Evolutionary conservation across 1,140 invertebrate genomes (phyloP).

Genomic region (Lordiphosa mommai): DNA sequence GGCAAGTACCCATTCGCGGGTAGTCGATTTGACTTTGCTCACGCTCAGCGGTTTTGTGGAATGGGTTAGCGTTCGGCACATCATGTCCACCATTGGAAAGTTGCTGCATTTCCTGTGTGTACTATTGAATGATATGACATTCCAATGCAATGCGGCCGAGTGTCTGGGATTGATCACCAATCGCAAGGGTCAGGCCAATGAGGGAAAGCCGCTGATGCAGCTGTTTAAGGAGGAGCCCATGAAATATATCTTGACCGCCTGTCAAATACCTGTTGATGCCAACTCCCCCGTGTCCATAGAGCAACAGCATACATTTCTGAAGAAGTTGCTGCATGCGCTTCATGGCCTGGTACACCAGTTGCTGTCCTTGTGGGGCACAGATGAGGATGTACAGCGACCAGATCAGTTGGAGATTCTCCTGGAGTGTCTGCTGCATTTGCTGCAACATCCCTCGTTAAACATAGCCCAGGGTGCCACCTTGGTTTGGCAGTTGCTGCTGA

Average conservation of each 20-base stretch:
- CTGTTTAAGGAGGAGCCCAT: slow-evolving; percentile 91
- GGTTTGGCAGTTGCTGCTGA: slow-evolving; percentile 90
- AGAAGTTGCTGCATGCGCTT: slow-evolving; percentile 89
- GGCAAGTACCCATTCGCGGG: slow-evolving; percentile 86
- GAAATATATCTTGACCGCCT: slow-evolving; percentile 87
- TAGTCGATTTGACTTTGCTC: slow-evolving; percentile 90
- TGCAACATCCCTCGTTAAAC: slow-evolving; percentile 89
- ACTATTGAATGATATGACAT: slow-evolving; percentile 87
- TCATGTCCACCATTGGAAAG: slow-evolving; percentile 90
- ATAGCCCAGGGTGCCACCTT: slow-evolving; percentile 88
- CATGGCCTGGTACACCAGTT: slow-evolving; percentile 90
- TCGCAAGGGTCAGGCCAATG: slow-evolving; percentile 87
- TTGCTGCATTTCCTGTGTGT: slow-evolving; percentile 91
- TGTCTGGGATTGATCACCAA: slow-evolving; percentile 88
- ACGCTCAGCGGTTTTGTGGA: slow-evolving; percentile 94
- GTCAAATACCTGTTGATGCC: slow-evolving; percentile 82
- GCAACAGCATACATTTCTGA: slow-evolving; percentile 91
- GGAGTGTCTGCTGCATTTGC: slow-evolving; percentile 89
- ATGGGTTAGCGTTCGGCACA: slow-evolving; percentile 93
- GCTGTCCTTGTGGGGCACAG: slow-evolving; percentile 88
- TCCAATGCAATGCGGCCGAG: slow-evolving; percentile 91
- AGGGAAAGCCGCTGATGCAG: slow-evolving; percentile 91
- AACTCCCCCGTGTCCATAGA: slow-evolving; percentile 80
- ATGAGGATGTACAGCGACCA: slow-evolving; percentile 84
- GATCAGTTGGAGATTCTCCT: slow-evolving; percentile 89